These are phyloP conservation scores for Eueides isabella DNA, from an alignment of 1,140 invertebrate genomes.

Conservation along the genomic window DNA sequence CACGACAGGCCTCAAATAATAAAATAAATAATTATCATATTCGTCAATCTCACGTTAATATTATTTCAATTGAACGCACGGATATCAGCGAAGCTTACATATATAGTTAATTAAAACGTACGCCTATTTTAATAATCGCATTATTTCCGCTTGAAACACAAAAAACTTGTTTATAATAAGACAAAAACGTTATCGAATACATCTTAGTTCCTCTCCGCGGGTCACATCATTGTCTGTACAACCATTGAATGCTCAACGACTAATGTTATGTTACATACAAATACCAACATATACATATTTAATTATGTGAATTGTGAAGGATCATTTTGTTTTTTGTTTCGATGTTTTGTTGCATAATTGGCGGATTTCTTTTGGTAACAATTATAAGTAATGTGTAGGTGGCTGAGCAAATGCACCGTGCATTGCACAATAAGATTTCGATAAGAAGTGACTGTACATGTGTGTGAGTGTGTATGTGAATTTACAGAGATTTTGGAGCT, in stretches of 20 bases:
- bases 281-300: no score
- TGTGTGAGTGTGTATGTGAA: not conserved
- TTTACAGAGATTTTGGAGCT: not conserved
- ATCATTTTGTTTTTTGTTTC: not conserved
- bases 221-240: conserved; percentile 28
- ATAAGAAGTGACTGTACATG: not conserved
- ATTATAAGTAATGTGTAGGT: conserved; percentile 35
- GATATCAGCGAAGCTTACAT: not conserved
- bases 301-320: no score
- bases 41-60: not conserved
- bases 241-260: not conserved
- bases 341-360: conserved; percentile 32
- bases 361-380: conserved; percentile 40
- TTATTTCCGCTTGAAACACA: not conserved
- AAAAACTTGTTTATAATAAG: not conserved
- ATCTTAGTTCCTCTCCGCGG: conserved; percentile 16
- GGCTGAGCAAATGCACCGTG: conserved; percentile 25
- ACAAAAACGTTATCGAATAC: conserved; percentile 11
- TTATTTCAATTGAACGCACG: not conserved
- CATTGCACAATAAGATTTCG: conserved; percentile 23
- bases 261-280: not conserved
- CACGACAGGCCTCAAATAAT: no score
- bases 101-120: not conserved
- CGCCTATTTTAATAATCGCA: not conserved
- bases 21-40: no score